A percentile compares a stretch with the other conserved stretches of the same genome.
Evolutionary conservation across 2,888 invertebrate genomes (phyloP).

Genomic region (Vanessa cardui): DNA sequence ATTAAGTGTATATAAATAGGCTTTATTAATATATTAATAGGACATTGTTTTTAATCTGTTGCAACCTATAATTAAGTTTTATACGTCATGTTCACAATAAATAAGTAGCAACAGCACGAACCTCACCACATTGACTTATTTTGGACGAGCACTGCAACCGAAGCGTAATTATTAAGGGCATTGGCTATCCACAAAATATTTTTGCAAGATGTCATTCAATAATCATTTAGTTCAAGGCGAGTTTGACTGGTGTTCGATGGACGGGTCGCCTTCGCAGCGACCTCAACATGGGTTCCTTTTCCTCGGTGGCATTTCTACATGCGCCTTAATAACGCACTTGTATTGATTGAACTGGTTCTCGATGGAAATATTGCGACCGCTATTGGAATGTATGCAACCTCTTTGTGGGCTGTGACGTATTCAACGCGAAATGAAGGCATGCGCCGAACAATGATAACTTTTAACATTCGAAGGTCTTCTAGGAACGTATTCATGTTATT

Average conservation of each 20-base stretch:
- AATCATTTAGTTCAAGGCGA: slow-evolving; percentile 73
- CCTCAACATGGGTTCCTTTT: slow-evolving; percentile 64
- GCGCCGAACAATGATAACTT: slow-evolving; percentile 35
- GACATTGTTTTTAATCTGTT: neutral
- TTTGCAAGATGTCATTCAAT: slow-evolving; percentile 48
- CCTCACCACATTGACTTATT: no score
- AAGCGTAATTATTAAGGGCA: neutral
- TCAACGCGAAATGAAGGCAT: slow-evolving; percentile 29
- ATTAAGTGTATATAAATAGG: neutral
- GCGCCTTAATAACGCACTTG: slow-evolving; percentile 43
- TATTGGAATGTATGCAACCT: slow-evolving; percentile 44
- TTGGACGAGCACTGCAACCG: no score
- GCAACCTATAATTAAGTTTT: no score
- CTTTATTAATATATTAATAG: neutral
- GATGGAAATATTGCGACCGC: slow-evolving; percentile 46
- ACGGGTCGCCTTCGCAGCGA: slow-evolving; percentile 68
- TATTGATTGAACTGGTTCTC: slow-evolving; percentile 53
- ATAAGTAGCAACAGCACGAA: no score
- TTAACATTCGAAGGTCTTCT: slow-evolving; percentile 31
- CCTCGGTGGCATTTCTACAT: slow-evolving; percentile 64
- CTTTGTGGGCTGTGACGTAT: slow-evolving; percentile 38
- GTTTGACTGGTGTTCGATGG: slow-evolving; percentile 58
- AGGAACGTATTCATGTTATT: slow-evolving; percentile 15
- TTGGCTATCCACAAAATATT: neutral
- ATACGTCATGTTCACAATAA: no score